Percentiles rank a stretch among this genome's conserved stretches.
Evolutionary conservation across 2,797 vertebrate species (phyloP).

Genomic region (Takifugu ocellatus): DNA sequence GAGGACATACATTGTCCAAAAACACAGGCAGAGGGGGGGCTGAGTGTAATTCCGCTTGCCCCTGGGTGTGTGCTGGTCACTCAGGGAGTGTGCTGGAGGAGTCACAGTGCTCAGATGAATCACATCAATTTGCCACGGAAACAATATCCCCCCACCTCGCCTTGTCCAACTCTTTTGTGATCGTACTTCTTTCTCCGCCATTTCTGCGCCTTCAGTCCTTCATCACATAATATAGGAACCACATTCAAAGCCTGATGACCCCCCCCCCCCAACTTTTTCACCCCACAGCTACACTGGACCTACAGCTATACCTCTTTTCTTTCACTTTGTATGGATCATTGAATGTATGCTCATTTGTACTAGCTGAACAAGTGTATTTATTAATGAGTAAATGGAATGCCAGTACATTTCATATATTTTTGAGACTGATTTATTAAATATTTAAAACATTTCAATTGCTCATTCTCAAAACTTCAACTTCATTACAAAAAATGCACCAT

Average conservation of each 20-base stretch:
- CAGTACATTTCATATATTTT: no score
- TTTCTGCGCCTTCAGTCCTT: constrained; percentile 42
- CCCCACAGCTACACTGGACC: neutral
- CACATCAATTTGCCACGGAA: constrained; percentile 88
- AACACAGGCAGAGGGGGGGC: constrained; percentile 56
- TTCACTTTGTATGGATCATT: constrained; percentile 1
- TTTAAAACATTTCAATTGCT: no score
- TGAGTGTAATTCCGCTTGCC: constrained; percentile 82
- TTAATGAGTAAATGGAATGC: no score
- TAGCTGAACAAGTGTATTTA: no score
- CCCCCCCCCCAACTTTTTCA: constrained; percentile 1
- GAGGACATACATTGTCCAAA: constrained; percentile 79
- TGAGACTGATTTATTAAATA: no score
- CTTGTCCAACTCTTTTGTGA: constrained; percentile 13
- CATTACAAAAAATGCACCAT: no score
- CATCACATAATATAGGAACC: constrained; percentile 41
- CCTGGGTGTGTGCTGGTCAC: constrained; percentile 79
- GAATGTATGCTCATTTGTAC: no score
- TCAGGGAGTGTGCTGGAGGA: constrained; percentile 82
- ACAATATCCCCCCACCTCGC: constrained; percentile 46
- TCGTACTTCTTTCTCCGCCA: constrained; percentile 21
- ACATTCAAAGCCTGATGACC: constrained; percentile 8
- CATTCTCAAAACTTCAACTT: no score
- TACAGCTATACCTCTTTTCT: constrained; percentile 3
- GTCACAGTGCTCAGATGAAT: constrained; percentile 89